Base-by-base conservation (phyloP, 1,140 invertebrate genomes). In the Drosophila paulistorum region DNA sequence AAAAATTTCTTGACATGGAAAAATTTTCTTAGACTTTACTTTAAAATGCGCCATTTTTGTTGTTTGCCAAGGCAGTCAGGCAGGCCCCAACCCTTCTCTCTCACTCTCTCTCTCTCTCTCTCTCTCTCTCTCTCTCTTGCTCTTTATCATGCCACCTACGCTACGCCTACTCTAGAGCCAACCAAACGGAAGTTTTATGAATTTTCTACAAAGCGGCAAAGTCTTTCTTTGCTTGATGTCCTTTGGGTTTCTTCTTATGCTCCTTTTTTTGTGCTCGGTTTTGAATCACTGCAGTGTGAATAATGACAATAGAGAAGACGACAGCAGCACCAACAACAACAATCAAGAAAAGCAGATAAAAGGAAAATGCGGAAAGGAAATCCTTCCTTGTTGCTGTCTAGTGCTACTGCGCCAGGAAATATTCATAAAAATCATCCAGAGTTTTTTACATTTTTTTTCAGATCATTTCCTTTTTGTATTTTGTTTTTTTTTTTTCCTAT, bases 161-260 rank as follows among this genome's bases (percentile, higher is more conserved):
- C 11, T 20, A 51, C 45, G 45, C 42, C 42, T 11, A 11, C 41
- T 62, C 66, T 54, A 45, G 63, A 71, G 58, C 60, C 73, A 70
- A 70, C 68, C 83, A 80, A 87, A 77, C 84, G 84, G 84, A 89
- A 89, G 84, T 89, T 89, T 89, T 89, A 89, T 89, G 84, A 89
- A 89, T 89, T 89, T 84, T 75, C 66, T 71, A 89, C 84, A 89
- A 89, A 89, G 84, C 84, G 80, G 69, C 51, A 72, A 89, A 89
- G 80, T 89, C 84, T 89, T 67, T 30, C 30, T 30, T 69, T 68
- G 26, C 35, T 17, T 58, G 14, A 14, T 78, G 70, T 85, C 71
- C 77, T 77, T 73, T 80, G 76, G 70, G 68, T 68, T 74, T 51
- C 41, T 9, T 26, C 30, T 66, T 48, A 58, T 59, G 37, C 7